Evolutionary conservation across 2,888 invertebrate species (phyloP).

Genomic region (Drosophila colorata): DNA sequence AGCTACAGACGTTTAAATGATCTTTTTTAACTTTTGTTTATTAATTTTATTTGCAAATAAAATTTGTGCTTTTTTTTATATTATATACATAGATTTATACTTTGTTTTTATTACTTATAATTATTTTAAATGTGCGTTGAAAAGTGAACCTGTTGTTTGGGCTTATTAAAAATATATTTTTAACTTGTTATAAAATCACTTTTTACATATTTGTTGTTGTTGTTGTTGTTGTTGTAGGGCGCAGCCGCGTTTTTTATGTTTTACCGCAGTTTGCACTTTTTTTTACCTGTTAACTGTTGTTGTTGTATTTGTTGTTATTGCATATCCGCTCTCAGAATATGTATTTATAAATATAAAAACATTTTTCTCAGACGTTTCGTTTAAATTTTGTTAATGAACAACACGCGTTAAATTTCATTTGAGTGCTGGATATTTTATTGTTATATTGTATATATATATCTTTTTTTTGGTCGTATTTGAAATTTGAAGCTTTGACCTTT

Average conservation of each 20-base stretch:
- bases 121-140: constrained; percentile 42
- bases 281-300: constrained; percentile 11
- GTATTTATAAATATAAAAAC: constrained; percentile 38
- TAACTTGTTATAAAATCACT: constrained; percentile 28
- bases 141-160: constrained; percentile 43
- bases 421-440: constrained; percentile 1
- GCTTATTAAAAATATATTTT: constrained; percentile 6
- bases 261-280: constrained; percentile 33
- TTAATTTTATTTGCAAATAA: constrained; percentile 9
- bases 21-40: constrained; percentile 8
- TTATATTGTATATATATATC: constrained; percentile 18
- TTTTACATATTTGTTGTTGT: constrained; percentile 20
- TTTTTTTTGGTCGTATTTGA: constrained; percentile 36
- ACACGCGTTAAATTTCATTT: constrained; percentile 37
- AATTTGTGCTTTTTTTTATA: constrained; percentile 6
- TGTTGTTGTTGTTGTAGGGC: background rate
- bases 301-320: constrained; percentile 21
- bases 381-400: constrained; percentile 34
- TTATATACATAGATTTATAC: background rate
- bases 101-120: constrained; percentile 28
- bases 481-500: constrained; percentile 69
- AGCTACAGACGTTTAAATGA: constrained; percentile 2
- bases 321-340: constrained; percentile 30
- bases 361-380: constrained; percentile 7
- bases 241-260: constrained; percentile 1